These are phyloP conservation scores for Epinotia brunnichana DNA, from an alignment of 2,888 invertebrate species.

Conservation along the genomic window DNA sequence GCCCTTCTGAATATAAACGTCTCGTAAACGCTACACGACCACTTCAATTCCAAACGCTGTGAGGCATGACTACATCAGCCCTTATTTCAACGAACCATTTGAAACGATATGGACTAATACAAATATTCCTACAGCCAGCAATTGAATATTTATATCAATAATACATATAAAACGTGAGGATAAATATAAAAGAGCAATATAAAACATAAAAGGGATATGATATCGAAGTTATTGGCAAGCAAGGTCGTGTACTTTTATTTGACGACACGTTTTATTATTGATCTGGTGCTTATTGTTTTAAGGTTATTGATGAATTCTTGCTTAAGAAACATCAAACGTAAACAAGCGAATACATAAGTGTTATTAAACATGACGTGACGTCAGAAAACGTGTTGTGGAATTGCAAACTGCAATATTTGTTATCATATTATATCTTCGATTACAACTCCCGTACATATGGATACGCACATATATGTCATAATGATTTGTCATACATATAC, in stretches of 20 bases:
- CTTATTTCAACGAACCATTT: slow-evolving; percentile 32
- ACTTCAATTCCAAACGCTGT: slow-evolving; percentile 56
- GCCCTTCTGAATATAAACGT: slow-evolving; percentile 73
- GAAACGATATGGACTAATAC: slow-evolving; percentile 37
- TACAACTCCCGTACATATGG: neutral
- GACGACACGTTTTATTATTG: slow-evolving; percentile 17
- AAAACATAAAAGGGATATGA: slow-evolving; percentile 20
- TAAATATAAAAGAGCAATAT: slow-evolving; percentile 23
- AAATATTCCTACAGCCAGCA: slow-evolving; percentile 34
- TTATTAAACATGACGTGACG: slow-evolving; percentile 27
- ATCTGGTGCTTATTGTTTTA: slow-evolving; percentile 26
- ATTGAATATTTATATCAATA: slow-evolving; percentile 41
- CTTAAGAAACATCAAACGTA: slow-evolving; percentile 27
- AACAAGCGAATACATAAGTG: slow-evolving; percentile 24
- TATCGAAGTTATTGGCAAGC: slow-evolving; percentile 19
- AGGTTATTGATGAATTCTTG: slow-evolving; percentile 35
- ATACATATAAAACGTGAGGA: slow-evolving; percentile 22
- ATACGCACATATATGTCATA: neutral
- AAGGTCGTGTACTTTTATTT: slow-evolving; percentile 17
- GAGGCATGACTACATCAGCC: slow-evolving; percentile 45
- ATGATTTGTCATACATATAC: neutral
- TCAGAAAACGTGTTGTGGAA: slow-evolving; percentile 14
- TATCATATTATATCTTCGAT: slow-evolving; percentile 1
- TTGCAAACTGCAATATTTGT: slow-evolving; percentile 5
- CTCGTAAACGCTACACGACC: slow-evolving; percentile 64